Base-by-base conservation (phyloP, 2,797 vertebrate species). In the Adelosebastes latens region DNA sequence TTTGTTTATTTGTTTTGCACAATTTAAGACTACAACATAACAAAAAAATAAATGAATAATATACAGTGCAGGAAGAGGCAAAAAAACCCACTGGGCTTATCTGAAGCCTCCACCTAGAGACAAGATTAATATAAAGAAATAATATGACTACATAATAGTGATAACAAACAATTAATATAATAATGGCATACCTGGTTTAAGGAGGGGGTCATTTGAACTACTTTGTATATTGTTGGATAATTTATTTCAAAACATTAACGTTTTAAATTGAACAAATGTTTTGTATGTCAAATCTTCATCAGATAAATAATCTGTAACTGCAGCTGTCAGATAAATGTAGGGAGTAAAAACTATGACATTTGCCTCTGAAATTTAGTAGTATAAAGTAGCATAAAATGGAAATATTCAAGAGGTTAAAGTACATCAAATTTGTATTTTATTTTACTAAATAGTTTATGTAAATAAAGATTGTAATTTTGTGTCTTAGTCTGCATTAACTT, bases 361-460 rank as follows among this genome's bases (percentile, higher is more conserved):
- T 46, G 9, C 3, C 49, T 53, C 24, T 58, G 25, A 60, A 24
- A 24, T 77, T 13, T 22, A 34, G 4, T 3, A 7, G 5, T 53
- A 1, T 49, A 14, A 34, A 32, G 12, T 16, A 6, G 8, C 3
- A n/a, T 13, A 20, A n/a, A 68, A 32, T 53, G 2, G 4, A 53
- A 36, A 31, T 25, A n/a, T 16, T 11, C 8, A 32, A 68, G 4
- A 32, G 16, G 16, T 22, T 8, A 8, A 59, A 18, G 6, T 31
- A 42, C 2, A 12, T 31, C 2, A 8, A 27, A 24, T 27, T 20
- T 62, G 0, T 49, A 18, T 14, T 72, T 46, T 4, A 9, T 34
- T 42, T 11, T 46, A 25, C n/a, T 11, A 0, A 46, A 3, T 11
- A 18, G 6, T 1, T 0, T 18, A 22, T 62, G 0, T 39, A 29